Conservation (phyloP, 2,888 invertebrate species). For the Eugnorisma glareosa region DNA sequence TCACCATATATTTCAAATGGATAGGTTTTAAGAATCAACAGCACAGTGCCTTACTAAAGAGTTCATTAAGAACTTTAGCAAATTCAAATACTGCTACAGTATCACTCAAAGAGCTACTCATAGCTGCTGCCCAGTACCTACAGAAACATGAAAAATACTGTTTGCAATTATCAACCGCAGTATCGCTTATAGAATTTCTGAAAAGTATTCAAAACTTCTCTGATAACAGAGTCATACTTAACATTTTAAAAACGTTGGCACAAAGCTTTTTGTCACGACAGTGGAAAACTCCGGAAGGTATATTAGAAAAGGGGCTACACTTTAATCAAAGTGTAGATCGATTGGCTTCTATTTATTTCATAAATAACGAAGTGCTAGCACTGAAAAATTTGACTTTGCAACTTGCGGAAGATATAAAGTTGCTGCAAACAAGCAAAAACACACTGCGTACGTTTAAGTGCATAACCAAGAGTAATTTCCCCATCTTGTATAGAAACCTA, state of each 20-base stretch:
- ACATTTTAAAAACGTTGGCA: slow-evolving; percentile 85
- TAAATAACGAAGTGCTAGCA: slow-evolving; percentile 90
- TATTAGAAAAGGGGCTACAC: slow-evolving; percentile 91
- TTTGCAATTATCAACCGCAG: slow-evolving; percentile 89
- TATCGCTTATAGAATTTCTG: slow-evolving; percentile 89
- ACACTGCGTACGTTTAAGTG: slow-evolving; percentile 91
- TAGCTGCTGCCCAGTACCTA: slow-evolving; percentile 82
- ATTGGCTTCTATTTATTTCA: slow-evolving; percentile 92
- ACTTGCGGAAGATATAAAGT: slow-evolving; percentile 90
- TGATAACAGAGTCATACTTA: slow-evolving; percentile 81
- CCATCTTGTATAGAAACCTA: slow-evolving; percentile 92
- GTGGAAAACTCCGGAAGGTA: slow-evolving; percentile 93
- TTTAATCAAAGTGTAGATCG: slow-evolving; percentile 92
- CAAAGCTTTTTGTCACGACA: slow-evolving; percentile 90
- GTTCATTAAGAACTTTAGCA: slow-evolving; percentile 82
- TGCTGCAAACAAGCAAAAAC: slow-evolving; percentile 90
- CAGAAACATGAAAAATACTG: slow-evolving; percentile 88
- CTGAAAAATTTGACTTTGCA: slow-evolving; percentile 90
- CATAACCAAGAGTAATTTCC: slow-evolving; percentile 92
- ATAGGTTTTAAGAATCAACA: slow-evolving; percentile 90
- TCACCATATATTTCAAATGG: slow-evolving; percentile 92
- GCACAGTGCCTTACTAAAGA: slow-evolving; percentile 80
- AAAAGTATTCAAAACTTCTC: slow-evolving; percentile 86
- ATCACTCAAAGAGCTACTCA: slow-evolving; percentile 80
- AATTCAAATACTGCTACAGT: slow-evolving; percentile 73